Percentiles rank a stretch among this genome's conserved stretches.
These are phyloP conservation scores for Nothura maculosa DNA, from an alignment of 2,797 vertebrate genomes.

Conservation along the genomic window DNA sequence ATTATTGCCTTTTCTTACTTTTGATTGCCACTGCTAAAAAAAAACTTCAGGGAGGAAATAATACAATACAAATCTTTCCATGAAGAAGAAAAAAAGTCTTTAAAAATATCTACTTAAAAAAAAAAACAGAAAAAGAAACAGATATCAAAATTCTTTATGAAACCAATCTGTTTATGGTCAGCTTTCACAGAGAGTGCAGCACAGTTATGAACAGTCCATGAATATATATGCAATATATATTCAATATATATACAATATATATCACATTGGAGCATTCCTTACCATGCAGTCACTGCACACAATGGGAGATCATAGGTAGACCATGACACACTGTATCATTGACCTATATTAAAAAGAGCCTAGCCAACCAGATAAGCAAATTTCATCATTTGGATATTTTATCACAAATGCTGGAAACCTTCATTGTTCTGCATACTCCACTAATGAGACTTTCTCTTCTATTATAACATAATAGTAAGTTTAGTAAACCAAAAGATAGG, in stretches of 20 bases:
- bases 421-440: neutral
- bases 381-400: neutral
- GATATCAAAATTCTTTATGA: neutral
- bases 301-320: neutral
- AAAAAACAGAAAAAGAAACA: neutral
- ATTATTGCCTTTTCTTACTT: neutral
- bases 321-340: neutral
- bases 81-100: neutral
- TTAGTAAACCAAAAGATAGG: neutral
- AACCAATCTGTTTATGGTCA: neutral
- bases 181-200: neutral
- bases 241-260: no score
- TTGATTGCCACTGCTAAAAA: neutral
- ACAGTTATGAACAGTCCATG: neutral
- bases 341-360: neutral
- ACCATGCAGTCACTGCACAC: neutral
- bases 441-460: neutral
- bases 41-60: neutral
- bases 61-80: neutral
- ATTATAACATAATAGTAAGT: neutral
- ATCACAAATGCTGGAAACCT: neutral
- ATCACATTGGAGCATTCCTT: neutral
- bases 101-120: neutral
- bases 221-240: neutral
- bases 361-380: neutral